Percentiles rank a stretch among this genome's conserved stretches.
Evolutionary conservation across 2,888 invertebrate species (phyloP).

Genomic region (Plusia festucae): DNA sequence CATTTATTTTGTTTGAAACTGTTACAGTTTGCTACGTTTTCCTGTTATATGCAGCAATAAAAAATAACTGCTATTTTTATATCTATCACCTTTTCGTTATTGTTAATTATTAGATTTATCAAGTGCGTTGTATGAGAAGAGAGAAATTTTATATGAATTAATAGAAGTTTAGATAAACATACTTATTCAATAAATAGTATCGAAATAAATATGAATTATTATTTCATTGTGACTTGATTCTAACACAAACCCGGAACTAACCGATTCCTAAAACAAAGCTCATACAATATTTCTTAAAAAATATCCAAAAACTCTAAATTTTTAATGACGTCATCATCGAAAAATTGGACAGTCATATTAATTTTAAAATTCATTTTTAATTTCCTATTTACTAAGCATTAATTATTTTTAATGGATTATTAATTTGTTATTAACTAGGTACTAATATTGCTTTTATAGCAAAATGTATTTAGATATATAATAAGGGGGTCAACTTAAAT

Average conservation of each 20-base stretch:
- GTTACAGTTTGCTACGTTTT: neutral
- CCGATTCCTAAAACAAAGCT: constrained; percentile 43
- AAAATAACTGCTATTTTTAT: no score
- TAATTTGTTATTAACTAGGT: no score
- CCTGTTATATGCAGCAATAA: neutral
- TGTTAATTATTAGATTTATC: no score
- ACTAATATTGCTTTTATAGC: constrained; percentile 12
- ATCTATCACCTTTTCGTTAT: no score
- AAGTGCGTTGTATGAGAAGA: no score
- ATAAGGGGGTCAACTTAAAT: constrained; percentile 35
- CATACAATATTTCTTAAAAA: constrained; percentile 42
- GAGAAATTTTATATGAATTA: no score
- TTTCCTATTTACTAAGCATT: neutral
- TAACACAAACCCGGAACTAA: constrained; percentile 47
- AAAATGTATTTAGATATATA: neutral
- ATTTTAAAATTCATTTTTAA: neutral
- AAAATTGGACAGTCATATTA: neutral
- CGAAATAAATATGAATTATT: constrained; percentile 35
- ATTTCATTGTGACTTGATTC: constrained; percentile 39
- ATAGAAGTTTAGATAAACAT: no score
- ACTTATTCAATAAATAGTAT: constrained; percentile 20
- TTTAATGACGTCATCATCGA: constrained; percentile 14
- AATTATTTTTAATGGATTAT: neutral
- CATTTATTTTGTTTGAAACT: constrained; percentile 4
- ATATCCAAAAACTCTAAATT: constrained; percentile 27